phyloP scores from a whole-genome alignment of 2,888 invertebrate genomes.

The Hydroisotoma schaefferi region DNA sequence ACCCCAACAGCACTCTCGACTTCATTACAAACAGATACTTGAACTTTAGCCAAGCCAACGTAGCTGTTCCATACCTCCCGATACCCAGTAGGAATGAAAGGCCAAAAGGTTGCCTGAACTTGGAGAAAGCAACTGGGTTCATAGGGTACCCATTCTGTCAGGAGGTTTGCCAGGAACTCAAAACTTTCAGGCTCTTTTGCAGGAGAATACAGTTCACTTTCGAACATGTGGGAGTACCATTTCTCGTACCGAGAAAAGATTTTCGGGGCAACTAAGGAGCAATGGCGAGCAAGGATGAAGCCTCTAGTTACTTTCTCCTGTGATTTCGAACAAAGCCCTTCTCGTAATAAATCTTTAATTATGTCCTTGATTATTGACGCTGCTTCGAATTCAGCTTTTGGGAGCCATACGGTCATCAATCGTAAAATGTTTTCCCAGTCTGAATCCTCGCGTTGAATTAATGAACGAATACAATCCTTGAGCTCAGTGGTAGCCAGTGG shows the following conservation, averaged over 20 bases:
- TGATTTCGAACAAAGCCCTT: slow-evolving; percentile 27
- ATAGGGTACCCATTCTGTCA: slow-evolving; percentile 35
- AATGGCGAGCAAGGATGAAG: slow-evolving; percentile 45
- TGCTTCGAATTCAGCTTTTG: slow-evolving; percentile 25
- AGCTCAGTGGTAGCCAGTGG: slow-evolving; percentile 22
- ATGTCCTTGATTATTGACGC: slow-evolving; percentile 32
- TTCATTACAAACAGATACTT: slow-evolving; percentile 44
- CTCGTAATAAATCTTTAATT: slow-evolving; percentile 29
- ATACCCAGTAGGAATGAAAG: slow-evolving; percentile 40
- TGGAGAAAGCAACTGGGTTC: slow-evolving; percentile 46
- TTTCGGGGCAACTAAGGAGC: slow-evolving; percentile 33
- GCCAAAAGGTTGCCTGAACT: slow-evolving; percentile 42
- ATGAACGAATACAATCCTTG: slow-evolving; percentile 17
- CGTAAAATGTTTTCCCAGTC: slow-evolving; percentile 42
- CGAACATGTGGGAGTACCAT: slow-evolving; percentile 43
- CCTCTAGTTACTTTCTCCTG: slow-evolving; percentile 31
- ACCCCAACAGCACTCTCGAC: slow-evolving; percentile 42
- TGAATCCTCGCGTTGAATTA: slow-evolving; percentile 11
- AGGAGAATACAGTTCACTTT: slow-evolving; percentile 37
- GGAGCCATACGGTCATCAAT: slow-evolving; percentile 34
- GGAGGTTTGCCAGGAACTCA: slow-evolving; percentile 28
- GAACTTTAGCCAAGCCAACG: slow-evolving; percentile 32
- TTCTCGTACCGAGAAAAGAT: slow-evolving; percentile 42
- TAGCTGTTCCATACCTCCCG: slow-evolving; percentile 41
- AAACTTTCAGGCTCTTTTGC: slow-evolving; percentile 37